Base-by-base conservation (phyloP, 2,113 vertebrate genomes). In the Clarias gariepinus region DNA sequence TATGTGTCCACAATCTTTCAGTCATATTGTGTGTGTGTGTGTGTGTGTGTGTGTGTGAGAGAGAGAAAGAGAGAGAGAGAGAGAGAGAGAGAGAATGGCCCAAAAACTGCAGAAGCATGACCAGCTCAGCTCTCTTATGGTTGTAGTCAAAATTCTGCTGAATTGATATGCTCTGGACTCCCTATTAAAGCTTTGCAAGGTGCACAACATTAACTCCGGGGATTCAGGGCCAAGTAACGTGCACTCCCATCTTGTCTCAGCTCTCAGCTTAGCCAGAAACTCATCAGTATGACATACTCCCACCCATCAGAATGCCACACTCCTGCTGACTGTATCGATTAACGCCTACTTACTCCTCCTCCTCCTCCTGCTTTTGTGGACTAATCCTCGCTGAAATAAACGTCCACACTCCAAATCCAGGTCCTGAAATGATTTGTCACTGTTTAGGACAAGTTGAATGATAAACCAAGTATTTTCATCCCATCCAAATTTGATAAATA, bases 271-370 rank as follows among this genome's bases (percentile, higher is more conserved):
- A 78, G 68, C 60, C 53, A 68, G 73, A 25, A 88, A 82, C 89
- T 90, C 85, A 90, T 91, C 86, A 87, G 82, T 23, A 73, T 83
- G 66, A 73, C 28, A 73, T 30, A 55, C 66, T 58, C 66, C 66
- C 82, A 71, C 28, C 28, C 66, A 61, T 16, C 61, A 57, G 30
- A 82, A 82, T n/a, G 7, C 30, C 79, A 87, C 81, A 19, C 82
- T 57, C 82, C 74, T 89, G 61, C 83, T 91, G 79, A 90, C 80
- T 21, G 36, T 79, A 89, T 90, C 86, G 86, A 90, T 87, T 85
- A 64, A 58, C 19, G 52, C 86, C 77, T 25, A 61, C 30, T 81
- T 61, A 61, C 78, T 82, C 64, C 80, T 84, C 52, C 86, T 55
- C 69, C 33, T 61, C 52, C 9, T 30, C 68, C 36, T 57, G 25